Percentiles rank a stretch among this genome's conserved stretches.
Conservation (phyloP, 2,113 vertebrate species). For the Gobiocypris rarus region DNA sequence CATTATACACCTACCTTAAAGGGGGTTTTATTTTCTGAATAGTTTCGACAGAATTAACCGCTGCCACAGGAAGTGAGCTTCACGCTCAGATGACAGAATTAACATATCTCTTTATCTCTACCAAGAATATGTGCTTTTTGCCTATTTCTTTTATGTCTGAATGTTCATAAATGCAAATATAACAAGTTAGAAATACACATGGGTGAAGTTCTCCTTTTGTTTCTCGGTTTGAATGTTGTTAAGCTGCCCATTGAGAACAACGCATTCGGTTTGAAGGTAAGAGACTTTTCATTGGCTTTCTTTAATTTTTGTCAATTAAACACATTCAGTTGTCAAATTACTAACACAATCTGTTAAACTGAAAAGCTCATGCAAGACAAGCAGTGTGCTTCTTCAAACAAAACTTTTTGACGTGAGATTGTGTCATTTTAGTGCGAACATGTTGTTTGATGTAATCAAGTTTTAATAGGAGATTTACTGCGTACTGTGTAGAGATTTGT, state of each 20-base stretch:
- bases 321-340: neutral
- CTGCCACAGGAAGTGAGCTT: neutral
- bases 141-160: slow-evolving; percentile 34
- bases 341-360: neutral
- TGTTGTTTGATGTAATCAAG: too few relatives aligned
- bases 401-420: neutral
- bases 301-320: neutral
- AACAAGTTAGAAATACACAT: neutral
- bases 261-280: slow-evolving; percentile 22
- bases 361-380: neutral
- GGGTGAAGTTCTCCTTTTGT: slow-evolving; percentile 40
- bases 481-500: neutral
- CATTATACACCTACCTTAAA: neutral
- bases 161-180: slow-evolving; percentile 36
- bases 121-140: slow-evolving; percentile 8
- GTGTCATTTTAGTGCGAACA: neutral
- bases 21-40: neutral
- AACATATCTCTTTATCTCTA: slow-evolving; percentile 30
- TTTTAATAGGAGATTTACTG: neutral
- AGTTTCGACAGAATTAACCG: neutral
- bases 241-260: neutral
- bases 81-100: neutral
- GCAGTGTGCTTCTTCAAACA: neutral
- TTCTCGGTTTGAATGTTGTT: neutral
- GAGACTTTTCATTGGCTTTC: neutral